Evolutionary conservation across 2,113 vertebrate genomes (phyloP).

Genomic region (Lanius collurio): DNA sequence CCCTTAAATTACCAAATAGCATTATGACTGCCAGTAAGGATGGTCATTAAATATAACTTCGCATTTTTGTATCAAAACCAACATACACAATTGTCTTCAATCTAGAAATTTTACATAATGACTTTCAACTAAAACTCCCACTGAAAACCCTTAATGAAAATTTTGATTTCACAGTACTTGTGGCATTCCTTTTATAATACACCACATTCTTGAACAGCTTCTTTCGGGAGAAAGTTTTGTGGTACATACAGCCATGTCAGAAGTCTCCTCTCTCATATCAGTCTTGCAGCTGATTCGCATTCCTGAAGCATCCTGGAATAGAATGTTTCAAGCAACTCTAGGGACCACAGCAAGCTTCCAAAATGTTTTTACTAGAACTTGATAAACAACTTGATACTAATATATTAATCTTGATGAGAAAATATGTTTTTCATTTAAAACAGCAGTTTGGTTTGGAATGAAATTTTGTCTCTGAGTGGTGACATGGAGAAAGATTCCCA

Average conservation of each 20-base stretch:
- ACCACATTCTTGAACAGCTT: conserved; percentile 44
- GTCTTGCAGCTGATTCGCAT: conserved; percentile 28
- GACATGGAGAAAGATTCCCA: background rate
- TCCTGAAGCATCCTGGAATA: conserved; percentile 51
- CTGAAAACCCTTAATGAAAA: conserved; percentile 27
- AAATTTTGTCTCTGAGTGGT: background rate
- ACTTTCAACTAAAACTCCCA: conserved; percentile 27
- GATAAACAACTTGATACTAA: conserved; percentile 31
- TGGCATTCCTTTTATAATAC: conserved; percentile 17
- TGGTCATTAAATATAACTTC: background rate
- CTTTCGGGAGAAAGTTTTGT: conserved; percentile 51
- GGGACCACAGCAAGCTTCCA: conserved; percentile 7
- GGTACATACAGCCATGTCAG: conserved; percentile 8
- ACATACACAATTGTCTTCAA: conserved; percentile 40
- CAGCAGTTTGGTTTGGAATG: background rate
- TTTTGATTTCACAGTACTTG: conserved; percentile 20
- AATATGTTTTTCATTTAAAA: conserved; percentile 18
- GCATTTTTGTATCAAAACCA: conserved; percentile 42
- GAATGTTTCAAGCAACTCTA: conserved; percentile 3
- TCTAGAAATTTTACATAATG: conserved; percentile 32
- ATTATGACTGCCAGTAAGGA: background rate
- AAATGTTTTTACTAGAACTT: conserved; percentile 46
- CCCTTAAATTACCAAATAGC: background rate
- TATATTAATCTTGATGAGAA: conserved; percentile 28
- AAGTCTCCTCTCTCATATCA: conserved; percentile 38